Conservation (phyloP, 1,140 invertebrate species). For the Sweltsa coloradensis region DNA sequence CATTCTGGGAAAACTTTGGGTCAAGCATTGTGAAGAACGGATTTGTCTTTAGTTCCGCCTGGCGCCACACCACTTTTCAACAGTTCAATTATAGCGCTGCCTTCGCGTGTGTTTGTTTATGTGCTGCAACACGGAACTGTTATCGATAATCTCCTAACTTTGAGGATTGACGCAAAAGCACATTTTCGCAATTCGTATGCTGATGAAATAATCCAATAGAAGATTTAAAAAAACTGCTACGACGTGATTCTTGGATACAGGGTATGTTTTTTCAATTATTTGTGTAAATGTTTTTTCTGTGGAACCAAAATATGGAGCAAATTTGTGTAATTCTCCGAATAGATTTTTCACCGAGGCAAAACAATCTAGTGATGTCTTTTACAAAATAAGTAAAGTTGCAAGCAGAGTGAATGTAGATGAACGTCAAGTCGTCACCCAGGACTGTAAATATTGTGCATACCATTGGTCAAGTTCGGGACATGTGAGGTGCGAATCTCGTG, state of each 20-base stretch:
- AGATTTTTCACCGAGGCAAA: constrained; percentile 11
- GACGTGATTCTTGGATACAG: constrained; percentile 57
- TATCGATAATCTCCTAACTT: constrained; percentile 38
- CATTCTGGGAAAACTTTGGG: too few relatives aligned
- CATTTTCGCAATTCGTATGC: constrained; percentile 9
- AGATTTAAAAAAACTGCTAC: constrained; percentile 17
- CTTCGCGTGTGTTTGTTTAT: too few relatives aligned
- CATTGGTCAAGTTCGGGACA: not conserved
- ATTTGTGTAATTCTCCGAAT: constrained; percentile 11
- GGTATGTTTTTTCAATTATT: constrained; percentile 58
- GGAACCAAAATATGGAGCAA: constrained; percentile 12
- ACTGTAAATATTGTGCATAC: not conserved
- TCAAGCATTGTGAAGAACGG: too few relatives aligned
- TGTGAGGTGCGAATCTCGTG: not conserved
- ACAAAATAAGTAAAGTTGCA: constrained; percentile 6
- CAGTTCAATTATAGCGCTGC: constrained; percentile 15
- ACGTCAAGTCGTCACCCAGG: not conserved
- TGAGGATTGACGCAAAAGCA: constrained; percentile 7
- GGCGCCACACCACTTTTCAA: constrained; percentile 10
- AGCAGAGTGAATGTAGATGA: constrained; percentile 9
- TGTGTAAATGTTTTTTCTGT: constrained; percentile 46
- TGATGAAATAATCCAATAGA: constrained; percentile 4
- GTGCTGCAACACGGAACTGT: too few relatives aligned
- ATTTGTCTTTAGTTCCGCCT: too few relatives aligned
- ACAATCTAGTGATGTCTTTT: constrained; percentile 10